Evolutionary conservation across 2,797 vertebrate genomes (phyloP).

Genomic region (Acipenser ruthenus): DNA sequence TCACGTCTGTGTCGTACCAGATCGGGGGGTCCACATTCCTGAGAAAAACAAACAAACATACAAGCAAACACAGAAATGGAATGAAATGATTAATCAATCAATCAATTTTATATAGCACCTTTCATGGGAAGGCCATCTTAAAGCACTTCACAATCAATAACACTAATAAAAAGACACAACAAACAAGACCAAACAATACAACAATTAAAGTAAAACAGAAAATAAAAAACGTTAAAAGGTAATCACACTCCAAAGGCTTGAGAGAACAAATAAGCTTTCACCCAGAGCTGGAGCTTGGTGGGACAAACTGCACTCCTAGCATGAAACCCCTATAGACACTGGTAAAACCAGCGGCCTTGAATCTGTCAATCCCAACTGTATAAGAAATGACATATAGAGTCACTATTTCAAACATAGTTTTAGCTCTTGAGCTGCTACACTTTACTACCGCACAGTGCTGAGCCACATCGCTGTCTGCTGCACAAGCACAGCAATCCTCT

Average conservation of each 20-base stretch:
- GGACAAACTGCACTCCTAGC: too few species aligned
- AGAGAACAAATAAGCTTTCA: too few species aligned
- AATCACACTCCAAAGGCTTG: neutral
- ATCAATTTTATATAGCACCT: too few species aligned
- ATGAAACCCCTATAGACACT: neutral
- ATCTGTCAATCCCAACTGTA: neutral
- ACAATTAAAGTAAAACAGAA: neutral
- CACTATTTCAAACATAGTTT: too few species aligned
- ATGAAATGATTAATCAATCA: too few species aligned
- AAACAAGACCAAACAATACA: too few species aligned
- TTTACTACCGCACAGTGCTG: neutral
- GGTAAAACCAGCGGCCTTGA: neutral
- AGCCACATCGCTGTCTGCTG: neutral
- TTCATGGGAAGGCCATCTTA: too few species aligned
- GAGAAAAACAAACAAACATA: constrained; percentile 5
- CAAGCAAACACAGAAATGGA: neutral
- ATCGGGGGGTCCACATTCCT: constrained; percentile 95
- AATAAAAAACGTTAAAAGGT: neutral
- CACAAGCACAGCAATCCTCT: neutral
- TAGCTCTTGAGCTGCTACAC: too few species aligned
- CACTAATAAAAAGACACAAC: too few species aligned
- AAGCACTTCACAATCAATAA: too few species aligned
- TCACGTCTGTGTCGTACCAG: constrained; percentile 96
- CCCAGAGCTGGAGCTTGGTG: too few species aligned
- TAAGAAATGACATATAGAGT: too few species aligned